Base-by-base conservation (phyloP, 2,888 invertebrate species). In the Cephus runcator region DNA sequence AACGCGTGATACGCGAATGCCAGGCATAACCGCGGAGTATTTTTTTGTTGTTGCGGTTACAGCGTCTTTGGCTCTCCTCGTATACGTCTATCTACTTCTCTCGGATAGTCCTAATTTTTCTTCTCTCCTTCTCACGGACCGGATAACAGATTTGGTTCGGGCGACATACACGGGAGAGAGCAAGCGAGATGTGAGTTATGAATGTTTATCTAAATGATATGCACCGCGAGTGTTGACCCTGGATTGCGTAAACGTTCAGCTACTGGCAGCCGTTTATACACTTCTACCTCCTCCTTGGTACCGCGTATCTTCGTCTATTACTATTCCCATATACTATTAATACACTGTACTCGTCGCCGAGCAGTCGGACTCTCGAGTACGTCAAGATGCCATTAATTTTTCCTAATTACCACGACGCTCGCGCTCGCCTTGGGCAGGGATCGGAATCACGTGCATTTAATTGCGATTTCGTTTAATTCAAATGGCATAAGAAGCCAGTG, bases 201-300 rank as follows among this genome's bases (percentile, higher is more conserved):
- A 77, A 78, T 84, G 83, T 86, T 87, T 86, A 85, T 87, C 85
- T 85, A 83, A 85, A 85, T 79, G 85, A 85, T 84, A 85, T 84
- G 83, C 84, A 81, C 77, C 79, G 79, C 82, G 87, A 86, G 80
- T 87, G 84, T 87, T 86, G 85, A 87, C 83, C 87, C 84, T 86
- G 83, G 81, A 80, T 87, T 86, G 84, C 82, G 83, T 82, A 87
- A 87, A 85, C 79, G 80, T 79, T 69, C 78, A 34, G 34, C 71
- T 34, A 34, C 71, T 33, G 30, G 34, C 31, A 71, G 30, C 9
- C 33, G 12, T 71, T 71, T 34, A 34, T 71, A 34, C 30, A 34
- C 9, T 31, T 15, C 30, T 71, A 71, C 34, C 71, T 31, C 30
- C 71, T 34, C 12, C 12, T 30, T 34, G 71, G 11, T 71, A 31